These are phyloP conservation scores for Drosophila planitibia DNA, from an alignment of 2,888 invertebrate species.

Conservation along the genomic window DNA sequence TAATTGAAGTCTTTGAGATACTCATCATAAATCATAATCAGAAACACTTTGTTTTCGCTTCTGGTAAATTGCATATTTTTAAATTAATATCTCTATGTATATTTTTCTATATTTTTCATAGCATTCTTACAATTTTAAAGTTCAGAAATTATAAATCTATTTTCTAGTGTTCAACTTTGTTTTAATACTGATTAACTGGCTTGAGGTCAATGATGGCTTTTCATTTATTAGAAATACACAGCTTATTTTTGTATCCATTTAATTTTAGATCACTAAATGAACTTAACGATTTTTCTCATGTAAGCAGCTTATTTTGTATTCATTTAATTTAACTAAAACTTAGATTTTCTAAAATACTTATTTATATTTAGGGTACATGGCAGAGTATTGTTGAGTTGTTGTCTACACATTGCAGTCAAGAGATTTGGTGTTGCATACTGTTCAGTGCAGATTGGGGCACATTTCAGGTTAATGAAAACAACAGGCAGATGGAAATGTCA, in stretches of 20 bases:
- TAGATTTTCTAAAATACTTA: background rate
- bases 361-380: background rate
- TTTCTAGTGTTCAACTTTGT: background rate
- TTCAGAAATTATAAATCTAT: background rate
- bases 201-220: background rate
- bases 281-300: background rate
- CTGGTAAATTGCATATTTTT: background rate
- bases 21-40: background rate
- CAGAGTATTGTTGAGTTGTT: constrained; percentile 19
- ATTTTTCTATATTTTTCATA: background rate
- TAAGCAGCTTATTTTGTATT: background rate
- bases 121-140: background rate
- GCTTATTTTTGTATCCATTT: background rate
- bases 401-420: background rate
- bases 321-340: background rate
- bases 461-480: constrained; percentile 45
- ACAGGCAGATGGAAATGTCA: constrained; percentile 31
- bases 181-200: background rate
- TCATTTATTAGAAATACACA: background rate
- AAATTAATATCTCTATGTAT: background rate
- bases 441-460: constrained; percentile 24
- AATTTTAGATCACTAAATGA: background rate
- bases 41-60: background rate
- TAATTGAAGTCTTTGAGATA: background rate
- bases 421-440: constrained; percentile 33